Base-by-base conservation (phyloP, 2,113 vertebrate species). In the Halcyon senegalensis region DNA sequence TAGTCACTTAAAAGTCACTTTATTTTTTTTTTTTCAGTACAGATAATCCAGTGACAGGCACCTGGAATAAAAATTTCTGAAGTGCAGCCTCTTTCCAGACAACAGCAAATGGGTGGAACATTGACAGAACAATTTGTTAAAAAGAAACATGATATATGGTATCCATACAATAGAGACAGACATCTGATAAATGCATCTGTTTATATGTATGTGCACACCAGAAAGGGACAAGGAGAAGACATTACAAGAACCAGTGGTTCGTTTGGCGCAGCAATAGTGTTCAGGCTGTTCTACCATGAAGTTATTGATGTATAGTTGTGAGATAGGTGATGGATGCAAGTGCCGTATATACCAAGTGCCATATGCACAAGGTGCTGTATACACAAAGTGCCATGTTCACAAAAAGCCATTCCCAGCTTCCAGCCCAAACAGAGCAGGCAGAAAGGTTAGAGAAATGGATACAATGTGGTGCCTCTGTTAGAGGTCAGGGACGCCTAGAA, bases 211-310 rank as follows among this genome's bases (percentile, higher is more conserved):
- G 53, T 78, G n/a, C 39, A 21, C 3, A 7, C 4, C 68, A 73
- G 75, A 80, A 56, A 8, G n/a, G 72, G 55, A 83, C 21, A 33
- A 20, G 67, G 43, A 90, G 90, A 62, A 91, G 68, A 27, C 3
- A 3, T 46, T 86, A 23, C 37, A 55, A 84, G 63, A 83, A 90
- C 41, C 19, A 55, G 59, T 46, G 44, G 31, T 51, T 59, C 11
- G 5, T 50, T 82, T 76, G 70, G 50, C 56, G 78, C n/a, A 11
- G 23, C 0, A 0, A 15, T 33, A 21, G 16, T 0, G 0, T 30
- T 74, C 80, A 67, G 69, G 23, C 68, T 64, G 37, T 19, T 27
- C 64, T 37, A 3, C 25, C 50, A 19, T 3, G 2, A 44, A 66
- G 43, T 91, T 59, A 23, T 25, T 69, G 33, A 33, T 0, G 0